Evolutionary conservation across 2,888 invertebrate species (phyloP).

Genomic region (Brenthis daphne): DNA sequence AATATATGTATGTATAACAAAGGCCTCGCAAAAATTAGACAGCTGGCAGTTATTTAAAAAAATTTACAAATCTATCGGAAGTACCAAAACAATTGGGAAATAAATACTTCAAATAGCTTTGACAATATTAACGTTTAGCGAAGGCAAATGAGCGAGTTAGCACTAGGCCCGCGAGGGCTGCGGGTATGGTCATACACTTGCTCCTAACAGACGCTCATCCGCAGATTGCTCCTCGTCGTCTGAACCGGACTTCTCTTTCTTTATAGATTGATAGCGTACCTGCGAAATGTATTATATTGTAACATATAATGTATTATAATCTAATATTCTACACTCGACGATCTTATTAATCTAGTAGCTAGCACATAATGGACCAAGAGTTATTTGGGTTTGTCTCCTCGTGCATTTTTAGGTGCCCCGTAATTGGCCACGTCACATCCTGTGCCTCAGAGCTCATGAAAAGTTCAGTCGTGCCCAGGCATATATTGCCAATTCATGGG

Average conservation of each 20-base stretch:
- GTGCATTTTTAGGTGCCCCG: too few relatives aligned
- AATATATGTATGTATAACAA: too few relatives aligned
- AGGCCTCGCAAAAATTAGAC: too few relatives aligned
- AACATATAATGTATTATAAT: neutral
- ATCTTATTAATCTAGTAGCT: neutral
- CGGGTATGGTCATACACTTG: slow-evolving; percentile 74
- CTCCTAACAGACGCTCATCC: slow-evolving; percentile 84
- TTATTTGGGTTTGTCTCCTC: too few relatives aligned
- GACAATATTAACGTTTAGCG: neutral
- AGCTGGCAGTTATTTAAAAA: too few relatives aligned
- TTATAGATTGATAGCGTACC: slow-evolving; percentile 84
- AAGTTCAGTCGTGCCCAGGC: too few relatives aligned
- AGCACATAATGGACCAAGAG: too few relatives aligned
- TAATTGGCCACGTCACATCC: too few relatives aligned
- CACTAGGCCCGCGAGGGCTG: slow-evolving; percentile 70
- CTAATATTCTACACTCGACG: neutral
- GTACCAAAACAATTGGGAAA: too few relatives aligned
- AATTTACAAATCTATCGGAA: too few relatives aligned
- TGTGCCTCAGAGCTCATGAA: too few relatives aligned
- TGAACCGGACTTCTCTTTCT: slow-evolving; percentile 82
- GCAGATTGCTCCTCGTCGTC: slow-evolving; percentile 85
- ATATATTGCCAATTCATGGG: too few relatives aligned
- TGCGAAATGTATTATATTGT: slow-evolving; percentile 42
- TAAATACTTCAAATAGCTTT: slow-evolving; percentile 2
- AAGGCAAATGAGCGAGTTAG: slow-evolving; percentile 34